Percentiles rank a stretch among this genome's conserved stretches.
Evolutionary conservation across 2,113 vertebrate species (phyloP).

Genomic region (Collichthys lucidus): DNA sequence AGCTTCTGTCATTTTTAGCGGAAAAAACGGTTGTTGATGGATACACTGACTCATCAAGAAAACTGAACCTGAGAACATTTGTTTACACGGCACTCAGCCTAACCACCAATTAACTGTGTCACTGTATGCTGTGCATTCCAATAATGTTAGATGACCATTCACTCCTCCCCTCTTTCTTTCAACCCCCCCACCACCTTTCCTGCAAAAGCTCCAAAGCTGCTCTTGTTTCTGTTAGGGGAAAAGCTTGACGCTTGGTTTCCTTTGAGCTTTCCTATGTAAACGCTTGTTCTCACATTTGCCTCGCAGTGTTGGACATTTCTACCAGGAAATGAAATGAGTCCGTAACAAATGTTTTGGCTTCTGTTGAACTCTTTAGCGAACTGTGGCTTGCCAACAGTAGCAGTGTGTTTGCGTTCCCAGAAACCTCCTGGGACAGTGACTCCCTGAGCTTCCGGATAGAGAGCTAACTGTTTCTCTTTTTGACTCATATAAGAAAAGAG

Average conservation of each 20-base stretch:
- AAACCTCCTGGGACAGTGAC: conserved; percentile 72
- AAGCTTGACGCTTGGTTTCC: conserved; percentile 65
- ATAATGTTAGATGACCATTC: conserved; percentile 33
- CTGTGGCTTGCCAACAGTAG: conserved; percentile 72
- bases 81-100: background rate
- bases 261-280: conserved; percentile 70
- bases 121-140: conserved; percentile 18
- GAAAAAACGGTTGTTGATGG: conserved; percentile 1
- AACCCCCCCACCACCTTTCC: background rate
- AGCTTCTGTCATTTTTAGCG: conserved; percentile 13
- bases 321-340: conserved; percentile 81
- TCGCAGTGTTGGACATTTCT: conserved; percentile 65
- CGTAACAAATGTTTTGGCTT: conserved; percentile 83
- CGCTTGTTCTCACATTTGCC: conserved; percentile 76
- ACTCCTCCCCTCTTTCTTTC: conserved; percentile 3
- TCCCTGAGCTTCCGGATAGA: conserved; percentile 64
- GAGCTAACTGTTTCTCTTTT: conserved; percentile 60
- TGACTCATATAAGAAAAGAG: conserved; percentile 41
- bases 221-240: conserved; percentile 64
- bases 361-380: conserved; percentile 77
- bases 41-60: conserved; percentile 11
- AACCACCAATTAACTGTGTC: background rate
- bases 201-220: conserved; percentile 39
- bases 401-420: conserved; percentile 76
- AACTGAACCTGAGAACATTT: conserved; percentile 16